phyloP scores from a whole-genome alignment of 2,888 invertebrate genomes.

The Dyspetes luteomarginatus region DNA sequence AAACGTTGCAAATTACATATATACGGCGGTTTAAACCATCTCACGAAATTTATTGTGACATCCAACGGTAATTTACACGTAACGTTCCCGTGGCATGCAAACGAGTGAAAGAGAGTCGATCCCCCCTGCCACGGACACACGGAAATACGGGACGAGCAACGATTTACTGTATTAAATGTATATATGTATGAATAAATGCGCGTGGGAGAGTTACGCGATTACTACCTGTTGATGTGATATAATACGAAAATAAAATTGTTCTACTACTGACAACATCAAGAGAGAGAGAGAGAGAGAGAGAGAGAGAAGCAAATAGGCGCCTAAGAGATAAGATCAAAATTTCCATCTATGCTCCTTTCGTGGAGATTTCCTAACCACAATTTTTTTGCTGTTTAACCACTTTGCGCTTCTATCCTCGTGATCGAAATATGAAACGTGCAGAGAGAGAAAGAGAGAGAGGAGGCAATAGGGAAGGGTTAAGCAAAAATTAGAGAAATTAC shows the following conservation, averaged over 20 bases:
- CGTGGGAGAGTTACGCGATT: constrained; percentile 28
- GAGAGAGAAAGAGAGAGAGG: constrained; percentile 5
- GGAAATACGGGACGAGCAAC: constrained; percentile 51
- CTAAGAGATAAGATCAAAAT: constrained; percentile 35
- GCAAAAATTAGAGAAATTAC: constrained; percentile 61
- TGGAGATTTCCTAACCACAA: constrained; percentile 1
- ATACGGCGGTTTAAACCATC: constrained; percentile 12
- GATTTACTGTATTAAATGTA: constrained; percentile 30
- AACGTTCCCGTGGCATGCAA: constrained; percentile 72
- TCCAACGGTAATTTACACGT: constrained; percentile 73
- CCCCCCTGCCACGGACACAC: constrained; percentile 33
- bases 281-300: not conserved
- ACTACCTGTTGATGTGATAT: constrained; percentile 49
- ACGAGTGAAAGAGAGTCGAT: constrained; percentile 53
- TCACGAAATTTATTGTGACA: constrained; percentile 72
- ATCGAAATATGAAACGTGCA: constrained; percentile 66
- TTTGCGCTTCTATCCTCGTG: constrained; percentile 28
- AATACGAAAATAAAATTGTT: constrained; percentile 25
- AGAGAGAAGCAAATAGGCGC: not conserved
- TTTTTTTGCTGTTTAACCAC: constrained; percentile 13
- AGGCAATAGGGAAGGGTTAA: constrained; percentile 8
- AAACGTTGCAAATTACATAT: constrained; percentile 30
- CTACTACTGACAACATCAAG: not conserved
- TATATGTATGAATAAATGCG: not conserved
- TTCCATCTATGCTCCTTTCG: constrained; percentile 12